These are phyloP conservation scores for Pomatostomus ruficeps DNA, from an alignment of 2,113 vertebrate genomes.

Conservation along the genomic window DNA sequence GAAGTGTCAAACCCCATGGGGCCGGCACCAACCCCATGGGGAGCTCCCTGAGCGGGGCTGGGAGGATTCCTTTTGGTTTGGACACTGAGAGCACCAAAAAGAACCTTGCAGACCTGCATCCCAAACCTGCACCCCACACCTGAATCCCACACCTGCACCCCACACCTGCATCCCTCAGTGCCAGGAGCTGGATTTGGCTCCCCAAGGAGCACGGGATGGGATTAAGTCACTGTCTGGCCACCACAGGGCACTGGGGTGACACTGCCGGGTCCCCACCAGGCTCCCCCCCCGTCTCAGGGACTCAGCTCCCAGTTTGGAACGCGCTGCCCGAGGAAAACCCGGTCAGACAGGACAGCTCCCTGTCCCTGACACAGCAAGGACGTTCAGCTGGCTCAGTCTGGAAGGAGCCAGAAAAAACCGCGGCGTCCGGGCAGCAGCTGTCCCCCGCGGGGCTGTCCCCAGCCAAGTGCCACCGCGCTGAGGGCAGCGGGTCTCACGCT, in stretches of 20 bases:
- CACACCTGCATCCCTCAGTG: not conserved
- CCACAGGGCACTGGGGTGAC: not conserved
- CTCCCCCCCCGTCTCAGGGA: not conserved
- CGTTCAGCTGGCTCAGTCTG: not conserved
- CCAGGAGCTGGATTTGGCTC: not conserved
- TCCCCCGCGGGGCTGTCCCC: not conserved
- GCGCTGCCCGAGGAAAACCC: not conserved
- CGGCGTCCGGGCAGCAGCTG: not conserved
- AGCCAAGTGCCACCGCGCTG: not conserved
- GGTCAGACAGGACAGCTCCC: not conserved
- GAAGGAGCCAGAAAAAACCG: not conserved
- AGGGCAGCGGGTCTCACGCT: not conserved
- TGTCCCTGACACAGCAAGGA: not conserved
- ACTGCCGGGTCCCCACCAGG: not conserved
- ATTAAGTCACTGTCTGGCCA: not conserved
- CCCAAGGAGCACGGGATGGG: not conserved
- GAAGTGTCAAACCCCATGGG: accelerated
- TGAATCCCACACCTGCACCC: not conserved
- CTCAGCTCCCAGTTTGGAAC: accelerated
- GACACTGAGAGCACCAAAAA: too few relatives aligned
- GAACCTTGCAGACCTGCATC: not conserved
- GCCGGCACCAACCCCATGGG: too few relatives aligned
- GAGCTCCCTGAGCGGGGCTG: too few relatives aligned
- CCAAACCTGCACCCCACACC: not conserved
- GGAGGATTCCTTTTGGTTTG: not conserved